Evolutionary conservation across 2,113 vertebrate genomes (phyloP).

Genomic region (Antechinus stuartii): DNA sequence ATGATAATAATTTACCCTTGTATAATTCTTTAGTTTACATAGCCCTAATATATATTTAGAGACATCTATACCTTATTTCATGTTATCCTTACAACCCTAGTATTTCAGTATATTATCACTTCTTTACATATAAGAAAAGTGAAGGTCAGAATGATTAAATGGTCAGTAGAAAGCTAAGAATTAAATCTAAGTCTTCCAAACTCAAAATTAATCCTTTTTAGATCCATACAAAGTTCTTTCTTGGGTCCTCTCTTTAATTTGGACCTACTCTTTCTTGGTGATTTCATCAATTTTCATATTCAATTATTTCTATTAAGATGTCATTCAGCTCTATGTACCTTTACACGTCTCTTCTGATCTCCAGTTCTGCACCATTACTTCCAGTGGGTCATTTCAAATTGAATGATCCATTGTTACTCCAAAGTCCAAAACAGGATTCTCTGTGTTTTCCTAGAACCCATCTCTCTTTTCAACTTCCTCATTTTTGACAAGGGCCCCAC

Average conservation of each 20-base stretch:
- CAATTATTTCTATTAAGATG: not conserved
- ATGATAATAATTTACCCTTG: not conserved
- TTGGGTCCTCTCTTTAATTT: not conserved
- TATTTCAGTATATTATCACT: not conserved
- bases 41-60: not conserved
- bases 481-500: not conserved
- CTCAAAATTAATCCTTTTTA: not conserved
- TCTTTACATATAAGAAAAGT: not conserved
- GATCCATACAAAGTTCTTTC: not conserved
- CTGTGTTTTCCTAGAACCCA: not conserved
- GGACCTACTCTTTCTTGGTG: not conserved
- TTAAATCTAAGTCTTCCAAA: not conserved
- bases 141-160: not conserved
- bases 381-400: not conserved
- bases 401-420: not conserved
- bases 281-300: not conserved
- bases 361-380: not conserved
- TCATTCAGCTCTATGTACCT: not conserved
- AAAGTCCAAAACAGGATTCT: not conserved
- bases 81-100: not conserved
- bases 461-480: not conserved
- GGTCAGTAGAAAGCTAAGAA: not conserved
- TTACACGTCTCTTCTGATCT: not conserved
- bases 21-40: constrained; percentile 5
- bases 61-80: not conserved